Base-by-base conservation (phyloP, 1,140 invertebrate genomes). In the Nephila pilipes region DNA sequence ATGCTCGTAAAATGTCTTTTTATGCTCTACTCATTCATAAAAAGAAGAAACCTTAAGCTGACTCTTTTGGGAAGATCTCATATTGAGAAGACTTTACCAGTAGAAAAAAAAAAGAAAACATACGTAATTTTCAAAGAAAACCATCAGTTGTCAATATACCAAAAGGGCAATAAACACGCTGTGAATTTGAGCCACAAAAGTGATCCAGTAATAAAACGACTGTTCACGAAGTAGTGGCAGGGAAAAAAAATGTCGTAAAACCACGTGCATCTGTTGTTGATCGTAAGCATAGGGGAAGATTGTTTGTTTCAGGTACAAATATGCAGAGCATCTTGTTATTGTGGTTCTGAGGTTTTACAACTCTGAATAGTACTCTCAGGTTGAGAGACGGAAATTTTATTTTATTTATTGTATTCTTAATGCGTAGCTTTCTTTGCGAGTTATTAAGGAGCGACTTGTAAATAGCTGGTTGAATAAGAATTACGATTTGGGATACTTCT, bases 291-390 rank as follows among this genome's bases (percentile, higher is more conserved):
- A 18, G 65, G 65, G 25, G 65, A 75, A 32, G 65, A 14, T 12
- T 83, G 80, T 83, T 83, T 83, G 80, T 83, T 83, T 83, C 80
- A 83, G 55, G 46, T n/a, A 25, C 80, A 83, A 83, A 57, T 57
- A 83, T 55, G 80, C 80, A 22, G 22, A 22, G 38, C 46, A 83
- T 57, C 1, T 46, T 83, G 80, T 54, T 83, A 32, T 36, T 81
- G 80, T 57, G 80, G 38, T 6, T 57, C 5, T 0, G 38, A 54
- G 10, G 2, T 83, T 83, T 83, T 83, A 83, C 46, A 46, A 25
- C 80, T 83, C 25, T 57, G n/a, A 83, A 83, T 83, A 14, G 22
- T 57, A 18, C 55, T 83, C 16, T 75, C 65, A 32, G 29, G 32
- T 5, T 46, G 80, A n/a, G 54, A 57, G n/a, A 18, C 3, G 29